phyloP scores from a whole-genome alignment of 2,797 vertebrate genomes.

The Megalops cyprinoides region DNA sequence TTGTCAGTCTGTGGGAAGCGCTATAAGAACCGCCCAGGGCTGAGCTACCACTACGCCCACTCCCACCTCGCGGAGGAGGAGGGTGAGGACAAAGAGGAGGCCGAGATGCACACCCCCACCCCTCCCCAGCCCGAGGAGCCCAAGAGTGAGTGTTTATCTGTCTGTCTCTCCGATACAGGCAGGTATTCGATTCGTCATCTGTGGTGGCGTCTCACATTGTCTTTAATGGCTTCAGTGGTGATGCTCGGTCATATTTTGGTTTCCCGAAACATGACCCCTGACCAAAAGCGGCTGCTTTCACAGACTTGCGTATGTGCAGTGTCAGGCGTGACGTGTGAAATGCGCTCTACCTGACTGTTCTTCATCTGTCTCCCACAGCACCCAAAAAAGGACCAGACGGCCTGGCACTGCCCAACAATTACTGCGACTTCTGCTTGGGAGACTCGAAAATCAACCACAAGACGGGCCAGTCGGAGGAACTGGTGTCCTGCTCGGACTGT shows the following conservation, averaged over 20 bases:
- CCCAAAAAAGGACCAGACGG: constrained; percentile 94
- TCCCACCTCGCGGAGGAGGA: constrained; percentile 96
- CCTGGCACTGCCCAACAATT: constrained; percentile 91
- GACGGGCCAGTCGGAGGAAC: constrained; percentile 90
- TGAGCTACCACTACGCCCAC: constrained; percentile 96
- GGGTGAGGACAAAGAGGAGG: constrained; percentile 92
- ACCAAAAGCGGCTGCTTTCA: not conserved
- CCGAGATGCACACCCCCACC: constrained; percentile 85
- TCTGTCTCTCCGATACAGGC: no score
- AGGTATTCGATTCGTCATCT: no score
- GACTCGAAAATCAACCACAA: constrained; percentile 96
- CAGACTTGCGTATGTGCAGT: no score
- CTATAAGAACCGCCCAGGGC: constrained; percentile 94
- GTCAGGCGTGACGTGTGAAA: no score
- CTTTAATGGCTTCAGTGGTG: not conserved
- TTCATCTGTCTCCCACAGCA: constrained; percentile 52
- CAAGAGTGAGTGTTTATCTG: constrained; percentile 93
- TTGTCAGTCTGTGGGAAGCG: constrained; percentile 90
- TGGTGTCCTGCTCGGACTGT: constrained; percentile 95
- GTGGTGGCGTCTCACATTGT: no score
- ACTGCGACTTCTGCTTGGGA: constrained; percentile 95
- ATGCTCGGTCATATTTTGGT: not conserved
- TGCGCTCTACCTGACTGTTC: not conserved
- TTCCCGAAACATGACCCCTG: no score
- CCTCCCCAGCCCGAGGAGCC: constrained; percentile 90